Percentiles rank a stretch among this genome's conserved stretches.
Conservation (phyloP, 2,888 invertebrate genomes). For the Eretmocerus hayati region DNA sequence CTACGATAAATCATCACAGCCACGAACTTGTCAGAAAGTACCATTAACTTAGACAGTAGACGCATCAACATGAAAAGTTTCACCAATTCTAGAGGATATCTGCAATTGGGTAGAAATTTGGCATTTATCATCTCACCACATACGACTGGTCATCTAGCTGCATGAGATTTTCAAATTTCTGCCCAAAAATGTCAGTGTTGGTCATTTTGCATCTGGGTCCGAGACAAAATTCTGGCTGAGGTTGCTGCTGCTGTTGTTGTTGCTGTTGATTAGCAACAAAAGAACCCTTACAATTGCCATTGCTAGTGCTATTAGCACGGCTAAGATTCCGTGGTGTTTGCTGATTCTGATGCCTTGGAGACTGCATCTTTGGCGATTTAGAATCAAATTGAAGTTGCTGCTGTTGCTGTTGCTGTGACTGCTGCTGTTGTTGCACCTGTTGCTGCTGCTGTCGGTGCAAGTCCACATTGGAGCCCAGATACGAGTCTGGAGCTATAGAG, state of each 20-base stretch:
- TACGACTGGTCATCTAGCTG: constrained; percentile 39
- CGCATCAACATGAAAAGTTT: too few species aligned
- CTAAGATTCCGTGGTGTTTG: constrained; percentile 5
- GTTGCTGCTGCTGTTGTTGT: constrained; percentile 25
- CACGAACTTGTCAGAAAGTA: too few species aligned
- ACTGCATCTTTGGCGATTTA: constrained; percentile 23
- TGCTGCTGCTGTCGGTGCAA: constrained; percentile 24
- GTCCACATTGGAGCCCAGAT: constrained; percentile 38
- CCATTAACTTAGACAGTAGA: too few species aligned
- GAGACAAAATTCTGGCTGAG: too few species aligned
- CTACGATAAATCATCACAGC: too few species aligned
- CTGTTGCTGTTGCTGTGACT: constrained; percentile 25
- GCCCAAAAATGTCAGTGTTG: constrained; percentile 43
- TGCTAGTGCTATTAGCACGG: constrained; percentile 15
- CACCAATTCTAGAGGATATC: too few species aligned
- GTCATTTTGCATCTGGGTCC: too few species aligned
- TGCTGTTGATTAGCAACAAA: not conserved
- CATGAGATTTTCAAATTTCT: constrained; percentile 41
- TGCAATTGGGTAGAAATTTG: too few species aligned
- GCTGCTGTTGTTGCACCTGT: constrained; percentile 4
- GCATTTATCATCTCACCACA: too few species aligned
- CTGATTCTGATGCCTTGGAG: constrained; percentile 21
- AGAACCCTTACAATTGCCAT: not conserved
- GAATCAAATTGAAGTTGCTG: not conserved
- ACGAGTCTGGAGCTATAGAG: constrained; percentile 38